Percentiles rank a stretch among this genome's conserved stretches.
Evolutionary conservation across 2,113 vertebrate genomes (phyloP).

Genomic region (Dicerorhinus sumatrensis): DNA sequence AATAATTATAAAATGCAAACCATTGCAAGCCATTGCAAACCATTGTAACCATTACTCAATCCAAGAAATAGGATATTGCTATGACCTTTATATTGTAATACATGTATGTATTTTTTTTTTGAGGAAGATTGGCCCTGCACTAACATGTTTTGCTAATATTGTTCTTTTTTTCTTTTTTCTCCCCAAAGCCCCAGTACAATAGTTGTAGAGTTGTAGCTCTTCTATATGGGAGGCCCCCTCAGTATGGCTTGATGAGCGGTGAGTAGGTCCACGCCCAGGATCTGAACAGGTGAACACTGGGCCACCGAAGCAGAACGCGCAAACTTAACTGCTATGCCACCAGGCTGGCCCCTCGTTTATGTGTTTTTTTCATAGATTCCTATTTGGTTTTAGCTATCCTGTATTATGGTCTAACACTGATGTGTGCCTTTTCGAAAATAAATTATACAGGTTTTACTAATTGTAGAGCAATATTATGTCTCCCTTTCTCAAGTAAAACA

Average conservation of each 20-base stretch:
- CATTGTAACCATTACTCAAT: not conserved
- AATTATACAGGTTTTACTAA: not conserved
- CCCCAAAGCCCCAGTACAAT: too few species aligned
- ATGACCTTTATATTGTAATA: not conserved
- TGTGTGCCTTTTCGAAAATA: not conserved
- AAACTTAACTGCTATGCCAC: too few species aligned
- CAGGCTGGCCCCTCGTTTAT: not conserved
- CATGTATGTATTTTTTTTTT: not conserved
- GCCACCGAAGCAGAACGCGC: too few species aligned
- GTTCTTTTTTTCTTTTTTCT: too few species aligned
- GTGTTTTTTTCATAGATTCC: not conserved
- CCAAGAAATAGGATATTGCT: not conserved
- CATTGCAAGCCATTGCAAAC: not conserved
- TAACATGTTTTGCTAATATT: too few species aligned
- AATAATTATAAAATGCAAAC: not conserved
- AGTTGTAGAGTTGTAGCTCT: too few species aligned
- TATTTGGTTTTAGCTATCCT: not conserved
- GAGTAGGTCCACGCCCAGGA: too few species aligned
- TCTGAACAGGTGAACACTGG: too few species aligned
- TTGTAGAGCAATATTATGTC: not conserved
- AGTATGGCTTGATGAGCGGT: too few species aligned
- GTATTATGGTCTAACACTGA: not conserved
- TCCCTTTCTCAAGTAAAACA: not conserved
- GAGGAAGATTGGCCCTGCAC: too few species aligned
- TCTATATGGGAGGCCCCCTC: too few species aligned